A percentile compares a stretch with the other conserved stretches of the same genome.
Evolutionary conservation across 2,797 vertebrate species (phyloP).

Genomic region (Lates japonicus): DNA sequence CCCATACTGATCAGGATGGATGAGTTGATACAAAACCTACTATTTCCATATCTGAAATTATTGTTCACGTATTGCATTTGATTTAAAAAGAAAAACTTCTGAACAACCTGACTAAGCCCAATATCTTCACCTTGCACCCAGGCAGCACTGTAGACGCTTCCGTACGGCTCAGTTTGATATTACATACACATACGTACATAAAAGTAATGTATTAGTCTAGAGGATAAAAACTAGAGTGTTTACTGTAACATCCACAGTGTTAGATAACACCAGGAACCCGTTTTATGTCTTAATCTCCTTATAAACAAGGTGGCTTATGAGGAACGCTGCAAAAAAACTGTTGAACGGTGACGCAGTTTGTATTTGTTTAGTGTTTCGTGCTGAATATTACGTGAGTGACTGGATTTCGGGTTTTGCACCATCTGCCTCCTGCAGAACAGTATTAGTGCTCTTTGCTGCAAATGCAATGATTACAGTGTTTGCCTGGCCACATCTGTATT

Average conservation of each 20-base stretch:
- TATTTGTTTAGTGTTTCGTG: slow-evolving; percentile 32
- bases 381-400: slow-evolving; percentile 45
- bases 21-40: neutral
- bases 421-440: slow-evolving; percentile 53
- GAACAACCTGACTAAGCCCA: slow-evolving; percentile 23
- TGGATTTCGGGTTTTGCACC: slow-evolving; percentile 54
- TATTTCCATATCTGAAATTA: neutral
- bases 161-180: slow-evolving; percentile 6
- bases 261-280: slow-evolving; percentile 52
- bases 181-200: slow-evolving; percentile 11
- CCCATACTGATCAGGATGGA: neutral
- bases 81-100: neutral
- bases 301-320: slow-evolving; percentile 56
- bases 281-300: slow-evolving; percentile 71
- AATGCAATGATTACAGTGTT: slow-evolving; percentile 30
- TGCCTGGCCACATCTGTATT: slow-evolving; percentile 23
- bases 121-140: slow-evolving; percentile 35
- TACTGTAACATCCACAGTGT: slow-evolving; percentile 47
- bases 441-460: slow-evolving; percentile 34
- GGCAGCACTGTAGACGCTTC: slow-evolving; percentile 14
- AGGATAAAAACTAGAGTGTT: slow-evolving; percentile 42
- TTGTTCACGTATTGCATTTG: neutral
- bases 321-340: slow-evolving; percentile 48
- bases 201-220: slow-evolving; percentile 44
- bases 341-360: slow-evolving; percentile 53